phyloP scores from a whole-genome alignment of 2,113 vertebrate species.

The Neofelis nebulosa region DNA sequence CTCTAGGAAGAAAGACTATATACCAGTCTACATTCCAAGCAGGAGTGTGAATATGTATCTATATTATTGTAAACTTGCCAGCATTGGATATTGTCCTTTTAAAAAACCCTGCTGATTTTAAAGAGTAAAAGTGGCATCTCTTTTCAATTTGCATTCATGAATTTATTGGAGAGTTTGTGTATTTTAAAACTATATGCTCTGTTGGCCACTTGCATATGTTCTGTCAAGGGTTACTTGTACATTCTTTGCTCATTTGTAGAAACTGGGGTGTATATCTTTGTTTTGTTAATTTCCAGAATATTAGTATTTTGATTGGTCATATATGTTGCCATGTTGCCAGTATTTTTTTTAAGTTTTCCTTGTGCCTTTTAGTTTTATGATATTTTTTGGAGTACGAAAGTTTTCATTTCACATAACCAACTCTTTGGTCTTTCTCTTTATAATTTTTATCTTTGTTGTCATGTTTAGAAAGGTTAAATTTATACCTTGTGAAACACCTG shows the following conservation, averaged over 20 bases:
- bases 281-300: slow-evolving; percentile 26
- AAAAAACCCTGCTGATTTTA: not conserved
- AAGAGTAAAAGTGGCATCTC: not conserved
- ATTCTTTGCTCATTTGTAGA: not conserved
- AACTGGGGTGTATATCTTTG: not conserved
- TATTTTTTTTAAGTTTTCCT: not conserved
- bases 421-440: not conserved
- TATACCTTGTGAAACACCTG: not conserved
- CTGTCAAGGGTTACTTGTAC: not conserved
- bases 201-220: not conserved
- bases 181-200: not conserved
- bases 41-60: not conserved
- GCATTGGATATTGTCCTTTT: not conserved
- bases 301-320: not conserved
- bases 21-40: not conserved
- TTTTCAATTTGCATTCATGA: slow-evolving; percentile 10
- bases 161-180: not conserved
- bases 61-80: not conserved
- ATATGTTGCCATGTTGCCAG: not conserved
- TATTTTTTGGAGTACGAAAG: not conserved
- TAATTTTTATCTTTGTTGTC: not conserved
- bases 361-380: slow-evolving; percentile 19
- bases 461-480: not conserved
- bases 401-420: not conserved
- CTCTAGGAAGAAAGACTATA: not conserved